phyloP scores from a whole-genome alignment of 2,797 vertebrate species.

The Mus spretus region DNA sequence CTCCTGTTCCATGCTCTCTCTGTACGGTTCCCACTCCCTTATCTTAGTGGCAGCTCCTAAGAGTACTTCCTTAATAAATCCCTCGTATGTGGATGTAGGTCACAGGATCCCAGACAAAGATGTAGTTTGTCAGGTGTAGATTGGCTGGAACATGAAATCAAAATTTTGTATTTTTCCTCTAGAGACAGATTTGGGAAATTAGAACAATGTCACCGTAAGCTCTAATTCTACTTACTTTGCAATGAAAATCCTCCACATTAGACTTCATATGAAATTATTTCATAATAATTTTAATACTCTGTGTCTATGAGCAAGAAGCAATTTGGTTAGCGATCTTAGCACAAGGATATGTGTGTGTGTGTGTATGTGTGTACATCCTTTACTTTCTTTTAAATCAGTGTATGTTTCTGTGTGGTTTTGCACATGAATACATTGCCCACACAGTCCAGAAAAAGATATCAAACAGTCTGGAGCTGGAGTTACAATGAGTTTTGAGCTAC shows the following conservation, averaged over 20 bases:
- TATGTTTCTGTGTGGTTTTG: not conserved
- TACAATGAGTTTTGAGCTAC: not conserved
- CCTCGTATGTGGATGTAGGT: constrained; percentile 3
- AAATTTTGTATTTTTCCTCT: constrained; percentile 23
- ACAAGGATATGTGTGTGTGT: not conserved
- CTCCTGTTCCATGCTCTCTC: not conserved
- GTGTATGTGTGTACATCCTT: not conserved
- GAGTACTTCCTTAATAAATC: constrained; percentile 39
- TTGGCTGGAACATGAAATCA: constrained; percentile 33
- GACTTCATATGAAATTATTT: constrained; percentile 65
- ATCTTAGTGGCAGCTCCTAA: not conserved
- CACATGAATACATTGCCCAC: too few relatives aligned
- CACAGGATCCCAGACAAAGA: not conserved
- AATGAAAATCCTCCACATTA: constrained; percentile 34
- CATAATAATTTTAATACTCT: constrained; percentile 59
- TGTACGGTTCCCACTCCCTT: not conserved
- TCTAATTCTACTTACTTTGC: constrained; percentile 23
- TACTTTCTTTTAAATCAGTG: not conserved
- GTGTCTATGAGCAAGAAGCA: constrained; percentile 44
- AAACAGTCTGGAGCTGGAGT: not conserved
- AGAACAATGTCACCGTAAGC: not conserved
- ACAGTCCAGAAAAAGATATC: not conserved
- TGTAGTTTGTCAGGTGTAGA: constrained; percentile 30
- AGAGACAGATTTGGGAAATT: constrained; percentile 63
- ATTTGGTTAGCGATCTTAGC: constrained; percentile 43